A percentile compares a stretch with the other conserved stretches of the same genome.
Conservation (phyloP, 2,113 vertebrate species). For the Eretmochelys imbricata region DNA sequence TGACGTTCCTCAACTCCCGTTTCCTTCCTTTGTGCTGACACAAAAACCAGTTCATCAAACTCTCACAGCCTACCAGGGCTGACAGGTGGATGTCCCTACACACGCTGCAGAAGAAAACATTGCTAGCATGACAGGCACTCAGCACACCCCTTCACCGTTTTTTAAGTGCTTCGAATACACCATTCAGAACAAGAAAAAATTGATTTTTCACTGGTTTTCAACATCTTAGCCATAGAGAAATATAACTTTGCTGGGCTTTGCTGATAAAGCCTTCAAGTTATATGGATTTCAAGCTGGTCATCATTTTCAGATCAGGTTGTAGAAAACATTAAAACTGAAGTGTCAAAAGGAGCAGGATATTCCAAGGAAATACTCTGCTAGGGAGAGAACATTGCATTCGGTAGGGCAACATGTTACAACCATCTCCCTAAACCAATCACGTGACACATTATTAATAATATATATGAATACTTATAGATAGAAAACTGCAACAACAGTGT, state of each 20-base stretch:
- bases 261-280: constrained; percentile 59
- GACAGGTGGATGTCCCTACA: constrained; percentile 60
- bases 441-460: constrained; percentile 11
- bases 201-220: constrained; percentile 64
- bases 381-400: constrained; percentile 14
- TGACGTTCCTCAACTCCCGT: constrained; percentile 39
- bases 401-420: constrained; percentile 2
- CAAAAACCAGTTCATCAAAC: constrained; percentile 63
- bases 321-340: constrained; percentile 58
- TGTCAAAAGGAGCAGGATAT: constrained; percentile 46
- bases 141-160: constrained; percentile 51
- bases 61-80: constrained; percentile 46
- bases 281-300: constrained; percentile 54
- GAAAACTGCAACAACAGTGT: neutral
- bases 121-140: constrained; percentile 44
- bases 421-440: constrained; percentile 21
- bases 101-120: constrained; percentile 52
- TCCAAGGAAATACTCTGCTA: constrained; percentile 24
- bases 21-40: constrained; percentile 55
- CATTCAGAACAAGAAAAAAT: constrained; percentile 62
- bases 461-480: neutral
- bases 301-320: constrained; percentile 67
- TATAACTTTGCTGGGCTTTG: constrained; percentile 55
- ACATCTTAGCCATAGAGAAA: constrained; percentile 51
- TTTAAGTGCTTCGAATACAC: constrained; percentile 63